Base-by-base conservation (phyloP, 2,888 invertebrate genomes). In the Unio pictorum region DNA sequence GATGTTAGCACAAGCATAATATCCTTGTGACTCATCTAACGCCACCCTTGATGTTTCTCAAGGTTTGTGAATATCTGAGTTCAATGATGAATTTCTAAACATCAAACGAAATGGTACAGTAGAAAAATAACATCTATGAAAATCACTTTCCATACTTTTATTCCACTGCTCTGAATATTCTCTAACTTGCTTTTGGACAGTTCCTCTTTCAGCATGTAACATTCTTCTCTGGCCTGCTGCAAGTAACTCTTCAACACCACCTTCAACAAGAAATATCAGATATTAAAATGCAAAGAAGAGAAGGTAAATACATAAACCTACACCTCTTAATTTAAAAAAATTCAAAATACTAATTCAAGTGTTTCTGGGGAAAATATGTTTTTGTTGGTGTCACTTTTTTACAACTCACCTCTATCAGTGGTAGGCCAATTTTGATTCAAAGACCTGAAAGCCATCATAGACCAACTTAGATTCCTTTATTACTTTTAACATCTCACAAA, bases 131-230 rank as follows among this genome's bases (percentile, higher is more conserved):
- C 15, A 45, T 45, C 15, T 15, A 59, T 18, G 59, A 23, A 59
- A 23, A 59, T 64, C 34, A 8, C 23, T n/a, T 15, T 26, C 20
- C 75, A 60, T 77, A 86, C 87, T 84, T 87, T 87, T 18, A 81
- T 80, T n/a, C 87, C 89, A 64, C 87, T 86, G 65, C 87, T 79
- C 73, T 86, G 83, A 80, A 87, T 78, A 73, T 83, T 81, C 45
- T 88, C 88, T 54, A 85, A 81, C 69, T 84, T 87, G 28, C 78
- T 78, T 64, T 78, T 80, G 20, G 83, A 86, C 62, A 87, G 68
- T 60, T 89, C 86, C 55, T 84, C 84, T 54, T 84, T 70, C 64
- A 87, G 72, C 28, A 81, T 81, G n/a, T 76, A 74, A 57, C 80
- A 79, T 54, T 84, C 66, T 61, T 84, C 81, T 56, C 83, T 82